phyloP scores from a whole-genome alignment of 2,797 vertebrate genomes.

The Cyprinella venusta region DNA sequence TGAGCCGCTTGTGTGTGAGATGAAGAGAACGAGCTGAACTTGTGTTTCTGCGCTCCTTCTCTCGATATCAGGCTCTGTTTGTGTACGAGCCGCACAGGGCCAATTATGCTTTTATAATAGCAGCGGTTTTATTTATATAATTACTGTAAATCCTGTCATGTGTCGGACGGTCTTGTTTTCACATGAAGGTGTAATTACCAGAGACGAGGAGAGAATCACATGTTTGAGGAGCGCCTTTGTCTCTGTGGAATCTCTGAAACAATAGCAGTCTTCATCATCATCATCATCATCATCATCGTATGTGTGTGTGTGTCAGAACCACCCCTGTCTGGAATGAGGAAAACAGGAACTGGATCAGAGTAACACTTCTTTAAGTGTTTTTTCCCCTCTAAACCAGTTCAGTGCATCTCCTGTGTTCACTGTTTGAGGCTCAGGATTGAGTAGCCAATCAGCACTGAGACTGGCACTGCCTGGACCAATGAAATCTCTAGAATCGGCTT shows the following conservation, averaged over 20 bases:
- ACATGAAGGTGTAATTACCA: constrained; percentile 45
- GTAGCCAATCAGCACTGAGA: no score
- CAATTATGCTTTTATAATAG: constrained; percentile 4
- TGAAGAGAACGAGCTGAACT: background rate
- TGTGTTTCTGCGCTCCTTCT: background rate
- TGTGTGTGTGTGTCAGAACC: background rate
- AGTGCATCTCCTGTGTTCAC: no score
- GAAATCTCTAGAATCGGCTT: no score
- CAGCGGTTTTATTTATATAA: constrained; percentile 28
- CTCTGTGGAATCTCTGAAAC: constrained; percentile 44
- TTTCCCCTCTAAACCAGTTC: background rate
- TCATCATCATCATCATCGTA: constrained; percentile 41
- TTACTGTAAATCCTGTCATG: constrained; percentile 28
- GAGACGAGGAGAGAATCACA: constrained; percentile 26
- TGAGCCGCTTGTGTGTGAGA: background rate
- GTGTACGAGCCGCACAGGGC: background rate
- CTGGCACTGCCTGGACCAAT: no score
- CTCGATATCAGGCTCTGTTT: constrained; percentile 11
- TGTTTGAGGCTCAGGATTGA: no score
- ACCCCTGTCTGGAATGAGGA: background rate
- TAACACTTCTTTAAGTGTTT: background rate
- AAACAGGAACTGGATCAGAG: background rate
- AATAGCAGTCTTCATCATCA: constrained; percentile 48
- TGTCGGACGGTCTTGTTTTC: constrained; percentile 24
- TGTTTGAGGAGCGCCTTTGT: constrained; percentile 52